phyloP scores from a whole-genome alignment of 2,797 vertebrate species.

The Cichlasoma orientale region DNA sequence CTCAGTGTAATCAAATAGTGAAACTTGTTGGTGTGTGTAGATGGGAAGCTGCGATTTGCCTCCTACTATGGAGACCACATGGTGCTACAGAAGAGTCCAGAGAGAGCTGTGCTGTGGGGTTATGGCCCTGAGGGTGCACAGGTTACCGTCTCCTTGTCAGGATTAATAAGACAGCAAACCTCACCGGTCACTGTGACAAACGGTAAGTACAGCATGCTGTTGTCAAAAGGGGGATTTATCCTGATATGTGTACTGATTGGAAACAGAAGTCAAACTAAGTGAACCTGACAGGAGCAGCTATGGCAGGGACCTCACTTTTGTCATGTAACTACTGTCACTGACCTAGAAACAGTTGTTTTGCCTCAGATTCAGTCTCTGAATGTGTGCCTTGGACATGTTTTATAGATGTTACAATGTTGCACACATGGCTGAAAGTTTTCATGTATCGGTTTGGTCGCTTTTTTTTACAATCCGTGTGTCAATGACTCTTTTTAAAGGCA shows the following conservation, averaged over 20 bases:
- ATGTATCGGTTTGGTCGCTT: neutral
- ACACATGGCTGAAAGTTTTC: neutral
- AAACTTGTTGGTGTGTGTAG: slow-evolving; percentile 24
- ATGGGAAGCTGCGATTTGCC: slow-evolving; percentile 78
- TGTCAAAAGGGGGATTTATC: neutral
- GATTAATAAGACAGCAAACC: slow-evolving; percentile 44
- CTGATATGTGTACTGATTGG: neutral
- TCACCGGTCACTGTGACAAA: slow-evolving; percentile 37
- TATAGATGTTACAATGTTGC: neutral
- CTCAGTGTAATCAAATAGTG: neutral
- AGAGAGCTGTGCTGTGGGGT: slow-evolving; percentile 88
- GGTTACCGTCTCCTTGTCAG: slow-evolving; percentile 74
- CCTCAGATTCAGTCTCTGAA: neutral
- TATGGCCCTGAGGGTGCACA: slow-evolving; percentile 66
- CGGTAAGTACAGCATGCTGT: slow-evolving; percentile 54
- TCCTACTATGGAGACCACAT: slow-evolving; percentile 88
- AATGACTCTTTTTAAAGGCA: slow-evolving; percentile 42
- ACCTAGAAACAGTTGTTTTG: neutral
- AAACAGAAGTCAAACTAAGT: neutral
- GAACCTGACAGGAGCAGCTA: neutral
- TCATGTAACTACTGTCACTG: neutral
- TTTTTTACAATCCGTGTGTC: neutral
- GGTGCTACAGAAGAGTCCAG: slow-evolving; percentile 89
- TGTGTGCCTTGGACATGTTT: neutral
- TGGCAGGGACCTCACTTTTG: neutral